Evolutionary conservation across 2,888 invertebrate species (phyloP).

Genomic region (Synanthedon andrenaeformis): DNA sequence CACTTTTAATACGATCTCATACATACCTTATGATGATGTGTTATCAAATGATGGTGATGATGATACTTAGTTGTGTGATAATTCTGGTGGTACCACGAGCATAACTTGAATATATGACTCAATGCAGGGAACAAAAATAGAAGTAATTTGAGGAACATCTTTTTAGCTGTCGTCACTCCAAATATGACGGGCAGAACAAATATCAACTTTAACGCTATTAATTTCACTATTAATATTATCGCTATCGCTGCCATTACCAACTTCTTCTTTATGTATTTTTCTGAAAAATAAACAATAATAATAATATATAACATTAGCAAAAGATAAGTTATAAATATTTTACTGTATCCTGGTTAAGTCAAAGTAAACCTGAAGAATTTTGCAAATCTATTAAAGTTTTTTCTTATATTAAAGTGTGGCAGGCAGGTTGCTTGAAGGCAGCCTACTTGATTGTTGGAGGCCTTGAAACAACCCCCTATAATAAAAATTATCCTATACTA

Average conservation of each 20-base stretch:
- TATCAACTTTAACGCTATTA: conserved; percentile 83
- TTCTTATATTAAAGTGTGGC: no score
- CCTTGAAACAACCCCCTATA: no score
- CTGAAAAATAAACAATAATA: conserved; percentile 60
- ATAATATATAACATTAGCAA: background rate
- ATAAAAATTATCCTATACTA: no score
- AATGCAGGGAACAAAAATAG: conserved; percentile 86
- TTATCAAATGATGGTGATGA: conserved; percentile 84
- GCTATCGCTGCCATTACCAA: conserved; percentile 80
- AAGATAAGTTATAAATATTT: background rate
- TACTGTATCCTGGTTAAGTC: no score
- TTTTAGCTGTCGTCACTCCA: conserved; percentile 86
- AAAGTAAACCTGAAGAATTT: no score
- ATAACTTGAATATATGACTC: conserved; percentile 85
- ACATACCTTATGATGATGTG: conserved; percentile 76
- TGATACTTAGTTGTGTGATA: conserved; percentile 81
- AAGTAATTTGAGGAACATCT: conserved; percentile 82
- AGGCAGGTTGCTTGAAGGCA: no score
- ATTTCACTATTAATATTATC: conserved; percentile 80
- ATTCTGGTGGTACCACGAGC: conserved; percentile 83
- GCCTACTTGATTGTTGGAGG: no score
- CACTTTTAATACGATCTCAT: no score
- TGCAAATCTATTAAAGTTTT: no score
- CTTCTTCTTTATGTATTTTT: conserved; percentile 81
- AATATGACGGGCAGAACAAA: conserved; percentile 83